Conservation (phyloP, 2,888 invertebrate genomes). For the Cephus rjabovi region DNA sequence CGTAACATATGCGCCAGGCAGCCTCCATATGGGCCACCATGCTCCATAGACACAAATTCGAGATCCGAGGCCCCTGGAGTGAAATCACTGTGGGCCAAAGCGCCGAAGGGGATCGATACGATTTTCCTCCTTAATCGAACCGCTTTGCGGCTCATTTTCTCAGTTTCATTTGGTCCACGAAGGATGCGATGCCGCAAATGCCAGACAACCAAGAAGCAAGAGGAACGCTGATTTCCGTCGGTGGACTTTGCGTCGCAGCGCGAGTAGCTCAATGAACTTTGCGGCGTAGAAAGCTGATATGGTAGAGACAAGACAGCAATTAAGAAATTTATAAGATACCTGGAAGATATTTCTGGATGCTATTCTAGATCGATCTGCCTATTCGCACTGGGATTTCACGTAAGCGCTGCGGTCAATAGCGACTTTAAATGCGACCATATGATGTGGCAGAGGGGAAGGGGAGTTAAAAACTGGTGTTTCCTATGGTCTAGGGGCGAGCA, state of each 20-base stretch:
- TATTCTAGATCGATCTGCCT: background rate
- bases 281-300: no score
- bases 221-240: no score
- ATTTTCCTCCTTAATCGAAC: constrained; percentile 43
- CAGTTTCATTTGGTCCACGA: no score
- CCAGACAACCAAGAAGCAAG: no score
- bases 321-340: no score
- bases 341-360: no score
- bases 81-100: constrained; percentile 29
- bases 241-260: no score
- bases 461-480: constrained; percentile 46
- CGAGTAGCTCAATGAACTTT: no score
- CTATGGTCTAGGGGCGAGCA: no score
- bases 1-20: constrained; percentile 66
- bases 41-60: constrained; percentile 41
- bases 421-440: constrained; percentile 59
- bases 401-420: constrained; percentile 50
- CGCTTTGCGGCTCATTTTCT: constrained; percentile 30
- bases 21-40: constrained; percentile 64
- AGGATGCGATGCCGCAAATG: no score
- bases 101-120: constrained; percentile 49
- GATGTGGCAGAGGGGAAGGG: constrained; percentile 39
- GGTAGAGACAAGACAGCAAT: no score
- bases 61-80: constrained; percentile 36
- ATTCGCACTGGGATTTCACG: constrained; percentile 32